Percentiles rank a stretch among this genome's conserved stretches.
Conservation (phyloP, 2,797 vertebrate species). For the Syndactyla subalaris region DNA sequence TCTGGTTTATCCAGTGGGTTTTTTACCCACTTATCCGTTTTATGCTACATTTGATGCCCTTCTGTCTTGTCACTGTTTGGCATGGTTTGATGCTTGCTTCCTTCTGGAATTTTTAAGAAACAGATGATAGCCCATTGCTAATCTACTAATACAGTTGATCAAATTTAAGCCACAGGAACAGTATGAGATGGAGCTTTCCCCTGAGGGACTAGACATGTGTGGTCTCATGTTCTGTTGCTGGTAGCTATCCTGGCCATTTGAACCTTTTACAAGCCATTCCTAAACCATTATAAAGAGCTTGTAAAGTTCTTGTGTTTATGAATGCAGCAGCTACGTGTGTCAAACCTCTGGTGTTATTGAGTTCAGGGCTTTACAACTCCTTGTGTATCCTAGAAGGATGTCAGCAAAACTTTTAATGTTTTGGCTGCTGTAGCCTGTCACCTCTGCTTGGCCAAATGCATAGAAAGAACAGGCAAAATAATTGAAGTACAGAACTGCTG, state of each 20-base stretch:
- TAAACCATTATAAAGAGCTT: background rate
- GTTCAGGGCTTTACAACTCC: background rate
- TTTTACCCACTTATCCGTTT: background rate
- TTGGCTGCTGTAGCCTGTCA: background rate
- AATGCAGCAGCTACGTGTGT: background rate
- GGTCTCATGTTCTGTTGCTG: background rate
- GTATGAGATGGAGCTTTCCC: background rate
- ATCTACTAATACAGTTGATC: background rate
- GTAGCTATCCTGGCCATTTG: background rate
- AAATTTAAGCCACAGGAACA: background rate
- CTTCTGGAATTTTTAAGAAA: background rate
- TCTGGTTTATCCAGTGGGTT: background rate
- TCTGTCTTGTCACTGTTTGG: background rate
- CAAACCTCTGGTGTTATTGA: background rate
- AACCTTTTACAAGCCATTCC: background rate
- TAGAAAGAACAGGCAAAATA: background rate
- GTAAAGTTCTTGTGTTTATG: background rate
- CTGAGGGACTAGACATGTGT: background rate
- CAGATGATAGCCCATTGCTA: background rate
- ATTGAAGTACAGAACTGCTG: background rate
- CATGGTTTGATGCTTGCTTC: background rate
- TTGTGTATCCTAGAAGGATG: background rate
- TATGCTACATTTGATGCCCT: background rate
- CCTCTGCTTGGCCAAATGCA: background rate
- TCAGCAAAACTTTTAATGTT: background rate